Percentiles rank a stretch among this genome's conserved stretches.
phyloP scores from a whole-genome alignment of 2,888 invertebrate genomes.

The Erynnis tages region DNA sequence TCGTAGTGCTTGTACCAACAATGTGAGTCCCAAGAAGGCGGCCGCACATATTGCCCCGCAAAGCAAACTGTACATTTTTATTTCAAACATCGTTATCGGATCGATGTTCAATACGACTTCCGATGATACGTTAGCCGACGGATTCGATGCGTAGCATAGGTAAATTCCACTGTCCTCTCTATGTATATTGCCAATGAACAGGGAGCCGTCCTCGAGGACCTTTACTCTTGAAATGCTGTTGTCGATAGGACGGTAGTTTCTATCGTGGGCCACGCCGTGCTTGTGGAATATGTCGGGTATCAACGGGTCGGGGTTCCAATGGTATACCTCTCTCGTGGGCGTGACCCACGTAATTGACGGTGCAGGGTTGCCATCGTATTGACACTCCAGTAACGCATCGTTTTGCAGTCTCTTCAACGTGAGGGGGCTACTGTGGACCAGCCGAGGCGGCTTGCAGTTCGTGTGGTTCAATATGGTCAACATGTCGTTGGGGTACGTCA shows the following conservation, averaged over 20 bases:
- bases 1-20: conserved; percentile 88
- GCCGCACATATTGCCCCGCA: conserved; percentile 91
- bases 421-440: conserved; percentile 83
- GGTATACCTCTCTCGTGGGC: conserved; percentile 85
- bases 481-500: conserved; percentile 86
- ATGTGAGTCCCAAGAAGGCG: conserved; percentile 89
- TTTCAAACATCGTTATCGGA: conserved; percentile 90
- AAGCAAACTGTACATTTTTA: conserved; percentile 91
- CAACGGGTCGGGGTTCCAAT: conserved; percentile 88
- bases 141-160: conserved; percentile 92
- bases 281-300: conserved; percentile 85
- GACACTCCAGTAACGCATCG: conserved; percentile 88
- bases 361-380: conserved; percentile 87
- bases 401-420: conserved; percentile 84
- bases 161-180: conserved; percentile 93
- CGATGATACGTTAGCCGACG: conserved; percentile 88
- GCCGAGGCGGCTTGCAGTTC: conserved; percentile 85
- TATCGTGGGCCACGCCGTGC: conserved; percentile 84
- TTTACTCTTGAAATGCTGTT: conserved; percentile 80
- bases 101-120: conserved; percentile 91
- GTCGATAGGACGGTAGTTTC: conserved; percentile 69
- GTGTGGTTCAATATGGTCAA: conserved; percentile 85
- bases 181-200: conserved; percentile 86
- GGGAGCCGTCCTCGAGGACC: conserved; percentile 88
- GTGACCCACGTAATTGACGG: conserved; percentile 94